Percentiles rank a stretch among this genome's conserved stretches.
These are phyloP conservation scores for Drosophila bocki DNA, from an alignment of 1,140 invertebrate species.

Conservation along the genomic window DNA sequence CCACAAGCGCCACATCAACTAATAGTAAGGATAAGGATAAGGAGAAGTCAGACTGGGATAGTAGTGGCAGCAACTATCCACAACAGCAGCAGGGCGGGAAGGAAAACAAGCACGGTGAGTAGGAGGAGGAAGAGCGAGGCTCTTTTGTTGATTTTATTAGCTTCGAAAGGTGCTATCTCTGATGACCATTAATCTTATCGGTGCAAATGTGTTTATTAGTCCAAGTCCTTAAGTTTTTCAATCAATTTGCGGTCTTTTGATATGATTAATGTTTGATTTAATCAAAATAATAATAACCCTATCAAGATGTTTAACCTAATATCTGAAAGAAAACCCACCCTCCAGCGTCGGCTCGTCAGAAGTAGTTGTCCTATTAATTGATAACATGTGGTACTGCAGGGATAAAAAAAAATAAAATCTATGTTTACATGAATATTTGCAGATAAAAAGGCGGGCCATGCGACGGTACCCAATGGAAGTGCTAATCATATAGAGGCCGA, in stretches of 20 bases:
- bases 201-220: background rate
- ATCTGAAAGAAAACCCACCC: background rate
- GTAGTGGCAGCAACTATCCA: slow-evolving; percentile 71
- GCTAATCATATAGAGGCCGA: slow-evolving; percentile 70
- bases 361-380: too few species aligned
- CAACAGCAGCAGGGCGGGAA: slow-evolving; percentile 66
- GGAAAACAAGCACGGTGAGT: slow-evolving; percentile 70
- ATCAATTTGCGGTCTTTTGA: background rate
- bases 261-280: background rate
- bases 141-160: background rate
- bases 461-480: slow-evolving; percentile 69
- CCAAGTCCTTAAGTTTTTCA: slow-evolving; percentile 1
- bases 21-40: slow-evolving; percentile 72
- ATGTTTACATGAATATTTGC: background rate
- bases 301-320: background rate
- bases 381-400: too few species aligned
- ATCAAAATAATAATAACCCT: background rate
- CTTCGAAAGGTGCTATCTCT: background rate
- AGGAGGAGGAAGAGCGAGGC: slow-evolving; percentile 3
- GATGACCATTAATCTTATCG: slow-evolving; percentile 22
- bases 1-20: slow-evolving; percentile 50
- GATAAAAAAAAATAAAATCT: too few species aligned
- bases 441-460: slow-evolving; percentile 71
- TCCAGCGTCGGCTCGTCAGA: too few species aligned
- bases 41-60: slow-evolving; percentile 81